phyloP scores from a whole-genome alignment of 2,113 vertebrate species.

The Nerophis lumbriciformis region DNA sequence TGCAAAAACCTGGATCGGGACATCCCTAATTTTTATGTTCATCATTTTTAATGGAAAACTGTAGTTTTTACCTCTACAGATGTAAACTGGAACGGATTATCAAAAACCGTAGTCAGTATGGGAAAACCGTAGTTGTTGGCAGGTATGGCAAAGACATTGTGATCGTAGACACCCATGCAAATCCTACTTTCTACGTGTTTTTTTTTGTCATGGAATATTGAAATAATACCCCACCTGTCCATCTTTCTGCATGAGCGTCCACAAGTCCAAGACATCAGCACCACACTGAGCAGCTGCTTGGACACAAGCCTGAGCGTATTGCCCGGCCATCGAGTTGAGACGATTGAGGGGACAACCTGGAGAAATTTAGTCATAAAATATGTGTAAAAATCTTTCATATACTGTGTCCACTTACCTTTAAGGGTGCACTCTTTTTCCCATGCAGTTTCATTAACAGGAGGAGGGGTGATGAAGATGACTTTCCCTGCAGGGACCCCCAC shows the following conservation, averaged over 20 bases:
- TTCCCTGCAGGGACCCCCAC: conserved; percentile 68
- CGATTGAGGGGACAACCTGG: conserved; percentile 82
- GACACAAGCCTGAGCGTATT: conserved; percentile 82
- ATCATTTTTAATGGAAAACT: too few relatives aligned
- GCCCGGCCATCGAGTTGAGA: conserved; percentile 70
- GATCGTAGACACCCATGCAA: too few relatives aligned
- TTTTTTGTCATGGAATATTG: neutral
- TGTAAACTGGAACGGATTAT: too few relatives aligned
- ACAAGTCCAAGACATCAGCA: conserved; percentile 80
- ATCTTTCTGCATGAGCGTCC: conserved; percentile 87
- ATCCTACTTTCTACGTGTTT: too few relatives aligned
- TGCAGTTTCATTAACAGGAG: conserved; percentile 78
- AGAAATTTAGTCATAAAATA: neutral
- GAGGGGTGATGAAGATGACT: conserved; percentile 84
- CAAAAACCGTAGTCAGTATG: too few relatives aligned
- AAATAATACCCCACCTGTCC: conserved; percentile 66
- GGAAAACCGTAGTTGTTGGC: too few relatives aligned
- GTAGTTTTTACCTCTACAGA: too few relatives aligned
- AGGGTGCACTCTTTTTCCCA: conserved; percentile 84
- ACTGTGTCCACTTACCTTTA: conserved; percentile 71
- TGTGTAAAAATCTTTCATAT: neutral
- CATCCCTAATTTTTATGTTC: too few relatives aligned
- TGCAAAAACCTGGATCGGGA: too few relatives aligned
- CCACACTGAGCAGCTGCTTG: conserved; percentile 76
- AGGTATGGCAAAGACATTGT: too few relatives aligned